Base-by-base conservation (phyloP, 2,113 vertebrate species). In the Notiomystis cincta region DNA sequence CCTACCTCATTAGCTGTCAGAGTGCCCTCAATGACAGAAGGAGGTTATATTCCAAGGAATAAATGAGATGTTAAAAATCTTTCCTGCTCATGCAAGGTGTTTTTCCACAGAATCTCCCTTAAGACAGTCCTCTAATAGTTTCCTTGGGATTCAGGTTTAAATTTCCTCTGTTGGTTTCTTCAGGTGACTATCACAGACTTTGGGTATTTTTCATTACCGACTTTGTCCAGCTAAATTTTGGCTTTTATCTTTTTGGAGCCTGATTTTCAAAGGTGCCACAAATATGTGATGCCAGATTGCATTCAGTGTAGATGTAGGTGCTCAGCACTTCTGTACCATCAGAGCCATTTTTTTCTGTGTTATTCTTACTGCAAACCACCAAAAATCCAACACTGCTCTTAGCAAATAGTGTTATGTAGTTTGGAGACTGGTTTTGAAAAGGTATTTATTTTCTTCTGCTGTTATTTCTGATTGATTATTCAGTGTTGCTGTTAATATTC, bases 1-100 rank as follows among this genome's bases (percentile, higher is more conserved):
- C 88, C 96, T 97, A 96, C 96, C 96, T 97, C 96, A 97, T 94
- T 66, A 75, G 65, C 86, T 96, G 93, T 93, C 88, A 70, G 85
- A 92, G 69, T 64, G 90, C 82, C 77, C 93, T 93, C 86, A 76
- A 3, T 81, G 85, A 80, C 84, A 96, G 92, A 93, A 95, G 58
- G 92, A 93, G 72, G 91, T 92, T 82, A 31, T 80, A 84, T 80
- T 93, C 42, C 53, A 81, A 78, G 87, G 79, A 90, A 90, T 83
- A 95, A 89, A 87, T 51, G 33, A 89, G 67, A 48, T 84, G 53
- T 73, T 92, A 47, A 73, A 88, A 87, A 80, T 64, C 50, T 62
- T 54, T 51, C 70, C 95, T 85, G 56, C 50, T 91, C 83, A 81
- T 67, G 71, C 87, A 83, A 87, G 53, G 13, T 82, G 30, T 80